Conservation (phyloP, 2,113 vertebrate species). For the Lepus timidus region DNA sequence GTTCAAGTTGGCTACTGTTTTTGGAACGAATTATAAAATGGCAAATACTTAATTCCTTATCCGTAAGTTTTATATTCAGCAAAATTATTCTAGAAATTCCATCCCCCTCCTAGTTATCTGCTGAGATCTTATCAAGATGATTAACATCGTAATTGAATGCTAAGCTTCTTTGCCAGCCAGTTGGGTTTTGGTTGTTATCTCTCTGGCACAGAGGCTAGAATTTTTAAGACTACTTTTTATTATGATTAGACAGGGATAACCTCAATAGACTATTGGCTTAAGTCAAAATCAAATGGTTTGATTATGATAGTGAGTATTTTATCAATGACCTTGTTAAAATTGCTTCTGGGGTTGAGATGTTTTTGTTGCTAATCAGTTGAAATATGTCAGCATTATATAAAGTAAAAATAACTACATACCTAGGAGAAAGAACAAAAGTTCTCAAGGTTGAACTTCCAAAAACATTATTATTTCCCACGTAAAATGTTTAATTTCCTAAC, state of each 20-base stretch:
- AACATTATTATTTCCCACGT: neutral
- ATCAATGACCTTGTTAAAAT: constrained; percentile 24
- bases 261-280: neutral
- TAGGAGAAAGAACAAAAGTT: neutral
- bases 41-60: constrained; percentile 29
- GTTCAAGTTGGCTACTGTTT: neutral
- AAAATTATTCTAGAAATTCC: neutral
- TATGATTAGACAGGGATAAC: neutral
- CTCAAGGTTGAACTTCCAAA: neutral
- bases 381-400: neutral
- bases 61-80: neutral
- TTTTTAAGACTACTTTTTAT: constrained; percentile 25
- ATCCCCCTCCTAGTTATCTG: neutral
- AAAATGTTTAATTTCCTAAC: constrained; percentile 22
- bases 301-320: constrained; percentile 7
- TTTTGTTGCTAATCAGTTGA: neutral
- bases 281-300: neutral
- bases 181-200: neutral
- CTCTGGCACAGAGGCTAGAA: constrained; percentile 2
- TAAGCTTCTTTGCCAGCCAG: neutral
- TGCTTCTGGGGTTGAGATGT: neutral
- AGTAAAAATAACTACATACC: neutral
- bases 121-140: neutral
- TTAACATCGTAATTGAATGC: neutral
- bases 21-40: constrained; percentile 17